These are phyloP conservation scores for Rhinolophus sinicus DNA, from an alignment of 2,113 vertebrate genomes.

Conservation along the genomic window DNA sequence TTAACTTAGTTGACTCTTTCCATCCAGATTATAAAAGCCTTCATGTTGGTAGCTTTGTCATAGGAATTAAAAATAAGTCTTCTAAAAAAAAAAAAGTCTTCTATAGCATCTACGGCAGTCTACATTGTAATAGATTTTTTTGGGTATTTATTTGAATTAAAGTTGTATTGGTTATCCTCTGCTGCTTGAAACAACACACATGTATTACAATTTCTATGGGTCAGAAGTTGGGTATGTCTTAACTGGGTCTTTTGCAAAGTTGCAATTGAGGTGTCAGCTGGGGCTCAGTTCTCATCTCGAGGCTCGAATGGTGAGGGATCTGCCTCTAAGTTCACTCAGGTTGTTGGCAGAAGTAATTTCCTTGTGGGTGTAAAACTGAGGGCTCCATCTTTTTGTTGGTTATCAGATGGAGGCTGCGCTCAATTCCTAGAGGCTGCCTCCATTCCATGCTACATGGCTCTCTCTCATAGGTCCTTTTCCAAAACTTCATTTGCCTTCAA, in stretches of 20 bases:
- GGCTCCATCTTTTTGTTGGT: background rate
- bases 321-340: background rate
- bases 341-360: background rate
- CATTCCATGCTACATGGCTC: background rate
- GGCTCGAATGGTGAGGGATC: background rate
- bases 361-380: background rate
- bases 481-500: background rate
- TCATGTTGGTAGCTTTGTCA: background rate
- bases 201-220: background rate
- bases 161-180: background rate
- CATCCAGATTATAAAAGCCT: background rate
- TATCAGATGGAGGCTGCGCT: background rate
- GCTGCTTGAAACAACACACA: background rate
- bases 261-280: background rate
- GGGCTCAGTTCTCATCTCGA: background rate
- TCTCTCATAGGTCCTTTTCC: background rate
- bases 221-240: background rate
- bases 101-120: background rate
- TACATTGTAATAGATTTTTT: background rate
- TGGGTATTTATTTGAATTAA: background rate
- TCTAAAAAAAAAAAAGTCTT: constrained; percentile 18
- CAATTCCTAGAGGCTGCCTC: background rate
- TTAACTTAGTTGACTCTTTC: constrained; percentile 38
- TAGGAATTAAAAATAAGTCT: constrained; percentile 5
- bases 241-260: background rate